Percentiles rank a stretch among this genome's conserved stretches.
These are phyloP conservation scores for Thelaira solivaga DNA, from an alignment of 2,888 invertebrate genomes.

Conservation along the genomic window DNA sequence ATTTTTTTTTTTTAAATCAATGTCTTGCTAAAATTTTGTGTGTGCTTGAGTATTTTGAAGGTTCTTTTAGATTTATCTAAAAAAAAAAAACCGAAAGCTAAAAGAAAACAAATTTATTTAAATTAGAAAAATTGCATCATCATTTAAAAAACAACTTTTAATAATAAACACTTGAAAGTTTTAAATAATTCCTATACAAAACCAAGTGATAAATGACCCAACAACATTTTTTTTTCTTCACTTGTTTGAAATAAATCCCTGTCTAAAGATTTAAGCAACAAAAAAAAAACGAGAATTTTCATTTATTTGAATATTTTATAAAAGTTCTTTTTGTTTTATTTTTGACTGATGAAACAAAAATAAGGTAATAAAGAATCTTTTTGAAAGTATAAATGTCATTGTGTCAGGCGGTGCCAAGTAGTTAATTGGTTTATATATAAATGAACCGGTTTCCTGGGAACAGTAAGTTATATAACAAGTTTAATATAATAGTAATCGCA, in stretches of 20 bases:
- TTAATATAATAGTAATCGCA: background rate
- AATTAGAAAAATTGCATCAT: constrained; percentile 13
- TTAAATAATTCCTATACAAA: background rate
- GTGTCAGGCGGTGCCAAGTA: constrained; percentile 34
- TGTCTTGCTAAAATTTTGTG: no score
- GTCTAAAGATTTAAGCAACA: constrained; percentile 16
- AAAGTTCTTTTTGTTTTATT: background rate
- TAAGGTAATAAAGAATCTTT: background rate
- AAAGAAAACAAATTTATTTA: background rate
- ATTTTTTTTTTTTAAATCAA: no score
- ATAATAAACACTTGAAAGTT: background rate
- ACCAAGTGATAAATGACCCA: constrained; percentile 26
- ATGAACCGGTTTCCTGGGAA: constrained; percentile 24
- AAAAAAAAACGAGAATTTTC: background rate
- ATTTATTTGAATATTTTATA: background rate
- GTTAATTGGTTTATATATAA: constrained; percentile 7
- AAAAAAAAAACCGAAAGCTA: no score
- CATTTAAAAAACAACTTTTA: background rate
- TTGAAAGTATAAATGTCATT: constrained; percentile 18
- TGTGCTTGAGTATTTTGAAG: no score
- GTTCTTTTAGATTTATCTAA: no score
- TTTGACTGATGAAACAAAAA: background rate
- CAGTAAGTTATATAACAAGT: constrained; percentile 19
- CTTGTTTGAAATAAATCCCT: background rate
- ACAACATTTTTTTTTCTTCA: background rate